phyloP scores from a whole-genome alignment of 2,797 vertebrate genomes.

The Rhabdophis nuchalis region DNA sequence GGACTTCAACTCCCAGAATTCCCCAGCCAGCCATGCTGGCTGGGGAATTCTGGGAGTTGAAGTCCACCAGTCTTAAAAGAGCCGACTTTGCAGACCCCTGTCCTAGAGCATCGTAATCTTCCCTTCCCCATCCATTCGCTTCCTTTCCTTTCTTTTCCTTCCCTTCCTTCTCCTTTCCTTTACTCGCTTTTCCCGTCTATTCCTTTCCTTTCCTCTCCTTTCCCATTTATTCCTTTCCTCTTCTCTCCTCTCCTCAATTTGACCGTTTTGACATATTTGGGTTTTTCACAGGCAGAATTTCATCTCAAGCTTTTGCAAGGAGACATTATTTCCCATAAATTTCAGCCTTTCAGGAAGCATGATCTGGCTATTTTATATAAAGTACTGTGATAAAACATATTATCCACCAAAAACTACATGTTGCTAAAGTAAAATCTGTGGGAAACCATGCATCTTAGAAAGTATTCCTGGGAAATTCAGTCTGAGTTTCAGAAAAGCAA shows the following conservation, averaged over 20 bases:
- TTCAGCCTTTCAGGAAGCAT: neutral
- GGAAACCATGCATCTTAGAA: neutral
- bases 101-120: too few relatives aligned
- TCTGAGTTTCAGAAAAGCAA: neutral
- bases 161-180: accelerated
- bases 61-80: too few relatives aligned
- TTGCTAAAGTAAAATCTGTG: neutral
- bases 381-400: neutral
- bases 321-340: neutral
- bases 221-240: neutral
- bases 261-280: neutral
- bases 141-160: neutral
- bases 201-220: too few relatives aligned
- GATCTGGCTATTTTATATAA: neutral
- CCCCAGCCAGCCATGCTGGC: too few relatives aligned
- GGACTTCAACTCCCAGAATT: too few relatives aligned
- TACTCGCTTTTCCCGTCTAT: too few relatives aligned
- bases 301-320: neutral
- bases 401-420: neutral
- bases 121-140: too few relatives aligned
- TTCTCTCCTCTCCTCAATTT: neutral
- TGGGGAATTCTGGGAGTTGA: too few relatives aligned
- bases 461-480: neutral
- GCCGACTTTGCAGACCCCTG: too few relatives aligned
- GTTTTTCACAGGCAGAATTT: neutral